These are phyloP conservation scores for Miniopterus natalensis DNA, from an alignment of 2,113 vertebrate genomes.

Conservation along the genomic window DNA sequence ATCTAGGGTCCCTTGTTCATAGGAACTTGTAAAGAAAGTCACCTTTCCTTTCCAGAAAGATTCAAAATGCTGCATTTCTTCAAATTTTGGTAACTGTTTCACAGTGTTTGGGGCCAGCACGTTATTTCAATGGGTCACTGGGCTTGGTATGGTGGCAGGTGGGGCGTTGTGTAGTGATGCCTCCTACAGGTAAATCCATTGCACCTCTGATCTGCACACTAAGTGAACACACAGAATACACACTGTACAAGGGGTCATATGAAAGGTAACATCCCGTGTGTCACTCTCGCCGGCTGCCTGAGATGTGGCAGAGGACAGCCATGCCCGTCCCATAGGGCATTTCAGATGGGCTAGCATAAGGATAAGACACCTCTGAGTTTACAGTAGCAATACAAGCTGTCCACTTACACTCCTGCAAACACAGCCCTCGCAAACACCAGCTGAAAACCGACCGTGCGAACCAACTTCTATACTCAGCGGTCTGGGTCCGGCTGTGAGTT, in stretches of 20 bases:
- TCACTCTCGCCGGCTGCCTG: not conserved
- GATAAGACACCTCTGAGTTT: conserved; percentile 7
- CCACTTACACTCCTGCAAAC: conserved; percentile 25
- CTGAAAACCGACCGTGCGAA: not conserved
- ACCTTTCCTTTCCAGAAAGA: conserved; percentile 63
- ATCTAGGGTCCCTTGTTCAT: conserved; percentile 19
- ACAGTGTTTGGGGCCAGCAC: conserved; percentile 86
- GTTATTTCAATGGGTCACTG: conserved; percentile 64
- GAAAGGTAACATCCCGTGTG: not conserved
- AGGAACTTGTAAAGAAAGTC: conserved; percentile 69
- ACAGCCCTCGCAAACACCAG: not conserved
- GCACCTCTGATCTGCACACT: conserved; percentile 28
- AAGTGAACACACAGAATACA: not conserved
- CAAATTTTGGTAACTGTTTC: conserved; percentile 77
- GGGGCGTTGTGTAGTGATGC: not conserved
- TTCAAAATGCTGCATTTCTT: conserved; percentile 58
- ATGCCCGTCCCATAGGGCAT: not conserved
- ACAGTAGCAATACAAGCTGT: not conserved
- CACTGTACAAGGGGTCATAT: not conserved
- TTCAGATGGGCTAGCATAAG: not conserved
- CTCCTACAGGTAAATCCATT: conserved; percentile 8
- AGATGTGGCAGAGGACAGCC: not conserved
- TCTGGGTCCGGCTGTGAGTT: not conserved
- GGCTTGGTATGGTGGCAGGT: conserved; percentile 28
- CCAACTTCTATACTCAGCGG: not conserved